Evolutionary conservation across 1,140 invertebrate species (phyloP).

Genomic region (Cardiocondyla obscurior): DNA sequence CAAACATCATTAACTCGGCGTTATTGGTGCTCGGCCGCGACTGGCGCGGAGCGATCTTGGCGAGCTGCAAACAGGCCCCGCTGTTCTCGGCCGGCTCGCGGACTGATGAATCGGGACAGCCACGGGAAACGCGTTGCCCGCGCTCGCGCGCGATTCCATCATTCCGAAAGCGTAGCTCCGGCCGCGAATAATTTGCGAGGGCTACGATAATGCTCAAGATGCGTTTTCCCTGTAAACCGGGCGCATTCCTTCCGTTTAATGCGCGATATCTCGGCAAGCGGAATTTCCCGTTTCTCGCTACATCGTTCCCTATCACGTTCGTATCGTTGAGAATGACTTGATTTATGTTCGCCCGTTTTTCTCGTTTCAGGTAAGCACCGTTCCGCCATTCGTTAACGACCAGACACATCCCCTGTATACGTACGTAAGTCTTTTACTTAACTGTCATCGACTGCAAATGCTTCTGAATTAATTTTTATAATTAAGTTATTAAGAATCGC

Average conservation of each 20-base stretch:
- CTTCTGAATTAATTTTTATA: background rate
- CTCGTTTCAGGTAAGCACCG: slow-evolving; percentile 64
- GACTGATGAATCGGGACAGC: slow-evolving; percentile 69
- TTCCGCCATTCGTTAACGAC: background rate
- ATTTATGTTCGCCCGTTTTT: slow-evolving; percentile 5
- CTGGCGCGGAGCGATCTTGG: slow-evolving; percentile 62
- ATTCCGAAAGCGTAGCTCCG: slow-evolving; percentile 32
- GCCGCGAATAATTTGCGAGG: slow-evolving; percentile 39
- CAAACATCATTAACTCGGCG: slow-evolving; percentile 75
- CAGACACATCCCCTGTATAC: background rate
- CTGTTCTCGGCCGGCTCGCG: slow-evolving; percentile 60
- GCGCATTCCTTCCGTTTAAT: background rate
- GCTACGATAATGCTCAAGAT: slow-evolving; percentile 23
- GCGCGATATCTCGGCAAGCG: slow-evolving; percentile 7
- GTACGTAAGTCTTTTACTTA: background rate
- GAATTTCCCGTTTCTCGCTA: slow-evolving; percentile 6
- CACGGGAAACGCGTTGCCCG: slow-evolving; percentile 28
- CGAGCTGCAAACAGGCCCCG: slow-evolving; percentile 64
- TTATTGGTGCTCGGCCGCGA: slow-evolving; percentile 72
- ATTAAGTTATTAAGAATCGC: background rate
- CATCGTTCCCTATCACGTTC: background rate
- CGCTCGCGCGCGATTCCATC: slow-evolving; percentile 48
- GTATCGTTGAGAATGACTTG: background rate
- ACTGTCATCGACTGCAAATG: background rate
- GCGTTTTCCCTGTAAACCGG: background rate